phyloP scores from a whole-genome alignment of 2,888 invertebrate species.

The Pseudococcus viburni region DNA sequence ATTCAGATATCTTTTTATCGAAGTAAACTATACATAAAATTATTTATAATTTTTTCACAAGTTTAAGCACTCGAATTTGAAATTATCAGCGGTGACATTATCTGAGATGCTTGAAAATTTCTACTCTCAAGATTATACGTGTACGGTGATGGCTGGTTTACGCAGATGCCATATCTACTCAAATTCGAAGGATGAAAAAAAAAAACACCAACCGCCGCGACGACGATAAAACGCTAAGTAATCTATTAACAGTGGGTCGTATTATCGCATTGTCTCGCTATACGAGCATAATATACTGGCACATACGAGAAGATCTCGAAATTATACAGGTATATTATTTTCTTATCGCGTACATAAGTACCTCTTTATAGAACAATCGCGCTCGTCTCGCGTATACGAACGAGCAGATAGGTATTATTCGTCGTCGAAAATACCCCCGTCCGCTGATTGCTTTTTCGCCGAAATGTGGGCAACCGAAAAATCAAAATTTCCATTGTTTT shows the following conservation, averaged over 20 bases:
- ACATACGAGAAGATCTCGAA: neutral
- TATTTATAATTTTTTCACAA: neutral
- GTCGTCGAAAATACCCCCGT: neutral
- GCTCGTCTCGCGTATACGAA: neutral
- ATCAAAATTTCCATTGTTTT: conserved; percentile 34
- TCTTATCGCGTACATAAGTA: neutral
- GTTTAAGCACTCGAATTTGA: neutral
- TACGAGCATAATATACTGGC: too few relatives aligned
- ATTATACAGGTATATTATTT: neutral
- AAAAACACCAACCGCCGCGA: neutral
- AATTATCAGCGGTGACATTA: neutral
- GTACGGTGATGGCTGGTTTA: neutral
- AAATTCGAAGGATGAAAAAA: neutral
- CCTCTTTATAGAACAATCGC: neutral
- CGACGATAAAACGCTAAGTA: neutral
- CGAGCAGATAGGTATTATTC: neutral
- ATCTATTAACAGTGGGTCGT: neutral
- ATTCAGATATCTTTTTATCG: neutral
- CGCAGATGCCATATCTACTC: neutral
- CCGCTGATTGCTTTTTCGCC: neutral
- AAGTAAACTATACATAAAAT: neutral
- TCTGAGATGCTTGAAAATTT: conserved; percentile 5
- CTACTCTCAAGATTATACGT: neutral
- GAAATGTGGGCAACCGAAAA: conserved; percentile 16
- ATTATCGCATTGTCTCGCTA: neutral